phyloP scores from a whole-genome alignment of 1,140 invertebrate species.

The Coptotermes formosanus region DNA sequence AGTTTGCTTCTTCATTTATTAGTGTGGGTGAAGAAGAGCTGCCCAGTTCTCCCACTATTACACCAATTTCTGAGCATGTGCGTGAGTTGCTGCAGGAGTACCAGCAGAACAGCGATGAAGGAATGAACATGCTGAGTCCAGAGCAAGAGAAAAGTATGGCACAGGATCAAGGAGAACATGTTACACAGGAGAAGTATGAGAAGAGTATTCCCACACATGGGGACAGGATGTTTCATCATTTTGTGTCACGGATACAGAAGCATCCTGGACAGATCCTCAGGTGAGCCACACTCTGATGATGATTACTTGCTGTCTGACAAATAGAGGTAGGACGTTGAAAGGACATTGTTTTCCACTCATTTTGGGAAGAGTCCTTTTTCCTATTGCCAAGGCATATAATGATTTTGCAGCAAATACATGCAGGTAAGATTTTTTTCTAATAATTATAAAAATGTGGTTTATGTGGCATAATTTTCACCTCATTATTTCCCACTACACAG shows the following conservation, averaged over 20 bases:
- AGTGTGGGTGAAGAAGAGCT: conserved; percentile 58
- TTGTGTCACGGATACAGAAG: conserved; percentile 66
- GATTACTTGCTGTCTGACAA: too few species aligned
- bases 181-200: conserved; percentile 67
- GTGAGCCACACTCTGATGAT: conserved; percentile 47
- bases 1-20: conserved; percentile 58
- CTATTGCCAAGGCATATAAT: too few species aligned
- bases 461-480: too few species aligned
- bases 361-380: too few species aligned
- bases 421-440: too few species aligned
- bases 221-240: conserved; percentile 78
- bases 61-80: conserved; percentile 56
- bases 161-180: conserved; percentile 35
- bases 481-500: too few species aligned
- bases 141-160: not conserved
- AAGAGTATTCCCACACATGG: conserved; percentile 73
- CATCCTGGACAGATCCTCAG: conserved; percentile 80
- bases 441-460: too few species aligned
- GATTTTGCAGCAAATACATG: too few species aligned
- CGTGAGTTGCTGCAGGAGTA: conserved; percentile 63
- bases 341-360: too few species aligned
- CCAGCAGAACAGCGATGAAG: conserved; percentile 55
- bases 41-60: conserved; percentile 30
- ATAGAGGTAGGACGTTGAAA: too few species aligned
- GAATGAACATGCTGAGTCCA: not conserved